Evolutionary conservation across 1,140 invertebrate species (phyloP), one percentile per base, ranked within the genome.

Genomic region (Bemisia tabaci): DNA sequence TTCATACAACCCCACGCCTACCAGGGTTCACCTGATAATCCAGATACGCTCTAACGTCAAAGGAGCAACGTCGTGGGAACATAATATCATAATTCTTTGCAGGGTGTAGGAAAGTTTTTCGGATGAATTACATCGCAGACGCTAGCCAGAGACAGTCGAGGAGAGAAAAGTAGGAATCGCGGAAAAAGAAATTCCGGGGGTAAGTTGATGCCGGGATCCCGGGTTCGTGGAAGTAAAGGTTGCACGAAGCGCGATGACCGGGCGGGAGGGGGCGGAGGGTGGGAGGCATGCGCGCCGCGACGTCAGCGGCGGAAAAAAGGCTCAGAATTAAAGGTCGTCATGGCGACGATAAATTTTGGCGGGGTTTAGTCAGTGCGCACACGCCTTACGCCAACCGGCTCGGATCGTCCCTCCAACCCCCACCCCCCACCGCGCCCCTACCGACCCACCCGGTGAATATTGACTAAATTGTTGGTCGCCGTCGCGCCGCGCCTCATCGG

Each of bases 201-300:
- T 17, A 17, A 48, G 33, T 48, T 5, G 33, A 17, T 5, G 33
- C 33, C 5, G 5, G 33, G 17, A 17, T 9, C 5, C 5, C 33
- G 11, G 48, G 61, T 62, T 62, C 59, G 65, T 59, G 33, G n/a
- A 33, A 59, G 63, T 24, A 63, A 25, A 39, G 23, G 64, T 24
- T 60, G 66, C n/a, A n/a, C n/a, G n/a, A 17, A 17, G 33, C 33
- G 33, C 33, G 33, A 48, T 5, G 17, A 17, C 5, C 33, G 11
- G 48, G 61, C 62, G 65, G 60, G 65, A 63, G 33, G n/a, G 61
- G 26, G 63, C 23, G 66, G 39, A 39, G 23, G 64, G 58, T 60
- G 66, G 33, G 39, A 58, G 66, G 33, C 33, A 48, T 48, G 33
- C 33, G 33, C 33, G 21, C 23, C 22, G 66, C 26, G 66, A 61